A percentile compares a stretch with the other conserved stretches of the same genome.
These are phyloP conservation scores for roundworm (Caenorhabditis elegans) DNA, from an alignment of 1,140 invertebrate genomes.

Conservation along the genomic window DNA sequence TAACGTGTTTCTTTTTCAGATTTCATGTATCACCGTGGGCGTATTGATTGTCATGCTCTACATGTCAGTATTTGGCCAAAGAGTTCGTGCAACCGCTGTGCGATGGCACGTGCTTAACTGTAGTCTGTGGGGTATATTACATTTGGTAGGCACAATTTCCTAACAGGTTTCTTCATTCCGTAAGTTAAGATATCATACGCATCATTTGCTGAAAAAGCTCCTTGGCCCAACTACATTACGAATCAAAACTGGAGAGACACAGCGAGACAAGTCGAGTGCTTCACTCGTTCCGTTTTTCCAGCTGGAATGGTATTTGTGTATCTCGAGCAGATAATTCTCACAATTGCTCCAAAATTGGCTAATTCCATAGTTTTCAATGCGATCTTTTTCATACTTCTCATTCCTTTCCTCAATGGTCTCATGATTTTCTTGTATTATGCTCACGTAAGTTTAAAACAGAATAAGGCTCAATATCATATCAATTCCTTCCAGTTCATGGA, in stretches of 20 bases:
- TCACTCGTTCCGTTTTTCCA: slow-evolving; percentile 40
- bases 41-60: slow-evolving; percentile 36
- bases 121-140: slow-evolving; percentile 34
- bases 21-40: slow-evolving; percentile 15
- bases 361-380: slow-evolving; percentile 22
- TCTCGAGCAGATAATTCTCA: slow-evolving; percentile 35
- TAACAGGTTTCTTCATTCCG: background rate
- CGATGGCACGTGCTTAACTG: slow-evolving; percentile 44
- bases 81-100: background rate
- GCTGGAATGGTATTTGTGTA: slow-evolving; percentile 41
- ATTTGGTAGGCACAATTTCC: background rate
- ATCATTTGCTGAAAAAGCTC: slow-evolving; percentile 35
- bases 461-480: background rate
- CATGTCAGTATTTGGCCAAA: slow-evolving; percentile 34
- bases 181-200: background rate
- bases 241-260: slow-evolving; percentile 33
- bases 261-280: slow-evolving; percentile 30
- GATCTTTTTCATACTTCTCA: slow-evolving; percentile 27
- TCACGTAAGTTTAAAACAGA: slow-evolving; percentile 9
- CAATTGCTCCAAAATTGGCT: background rate
- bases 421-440: slow-evolving; percentile 30
- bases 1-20: too few species aligned
- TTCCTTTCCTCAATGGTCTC: slow-evolving; percentile 26
- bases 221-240: slow-evolving; percentile 27
- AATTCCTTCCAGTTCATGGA: slow-evolving; percentile 28